Evolutionary conservation across 1,140 invertebrate genomes (phyloP).

Genomic region (Octopus bimaculoides): DNA sequence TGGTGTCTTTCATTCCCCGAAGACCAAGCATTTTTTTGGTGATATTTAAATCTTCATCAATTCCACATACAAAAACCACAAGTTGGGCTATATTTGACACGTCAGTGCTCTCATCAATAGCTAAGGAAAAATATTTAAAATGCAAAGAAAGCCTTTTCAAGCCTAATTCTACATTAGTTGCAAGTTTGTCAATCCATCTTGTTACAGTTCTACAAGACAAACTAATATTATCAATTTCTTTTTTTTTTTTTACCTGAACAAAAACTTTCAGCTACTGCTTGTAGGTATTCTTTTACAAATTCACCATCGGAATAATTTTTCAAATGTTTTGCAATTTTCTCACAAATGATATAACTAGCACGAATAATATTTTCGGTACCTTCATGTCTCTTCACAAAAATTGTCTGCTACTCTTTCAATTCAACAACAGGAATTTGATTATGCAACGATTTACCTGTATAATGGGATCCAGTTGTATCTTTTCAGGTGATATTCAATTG

Average conservation of each 20-base stretch:
- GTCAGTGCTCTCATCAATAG: background rate
- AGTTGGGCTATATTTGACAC: background rate
- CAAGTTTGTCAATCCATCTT: background rate
- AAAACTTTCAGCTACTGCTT: background rate
- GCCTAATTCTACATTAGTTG: background rate
- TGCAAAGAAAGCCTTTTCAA: background rate
- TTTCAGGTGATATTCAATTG: too few relatives aligned
- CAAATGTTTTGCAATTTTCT: background rate
- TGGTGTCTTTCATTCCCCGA: background rate
- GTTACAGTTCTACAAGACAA: background rate
- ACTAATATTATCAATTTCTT: background rate
- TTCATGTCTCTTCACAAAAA: background rate
- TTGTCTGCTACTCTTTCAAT: background rate
- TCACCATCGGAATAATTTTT: background rate
- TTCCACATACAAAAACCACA: background rate
- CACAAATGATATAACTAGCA: background rate
- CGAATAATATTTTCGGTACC: background rate
- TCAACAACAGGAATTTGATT: too few relatives aligned
- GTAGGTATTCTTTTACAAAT: background rate
- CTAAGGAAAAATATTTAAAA: background rate
- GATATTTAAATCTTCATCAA: background rate
- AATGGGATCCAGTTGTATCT: too few relatives aligned
- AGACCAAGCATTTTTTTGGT: background rate
- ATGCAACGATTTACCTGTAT: background rate
- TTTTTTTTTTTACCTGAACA: conserved; percentile 5